Conservation (phyloP, 2,888 invertebrate genomes). For the Incurvaria masculella region DNA sequence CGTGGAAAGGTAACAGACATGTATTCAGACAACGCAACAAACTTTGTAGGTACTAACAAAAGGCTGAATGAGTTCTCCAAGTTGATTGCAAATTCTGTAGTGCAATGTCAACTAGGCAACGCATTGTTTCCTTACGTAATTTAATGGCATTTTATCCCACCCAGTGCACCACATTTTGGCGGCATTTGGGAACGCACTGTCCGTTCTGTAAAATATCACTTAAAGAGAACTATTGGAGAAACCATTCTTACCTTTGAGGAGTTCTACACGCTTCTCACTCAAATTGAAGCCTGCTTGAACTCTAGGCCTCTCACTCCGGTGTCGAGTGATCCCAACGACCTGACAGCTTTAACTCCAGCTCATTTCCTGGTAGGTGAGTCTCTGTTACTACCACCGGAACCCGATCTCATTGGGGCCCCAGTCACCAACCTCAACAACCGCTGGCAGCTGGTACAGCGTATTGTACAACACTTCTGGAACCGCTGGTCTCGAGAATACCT, state of each 20-base stretch:
- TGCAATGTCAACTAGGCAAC: too few species aligned
- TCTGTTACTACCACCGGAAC: conserved; percentile 9
- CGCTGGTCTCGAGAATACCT: conserved; percentile 19
- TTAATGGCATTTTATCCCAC: conserved; percentile 14
- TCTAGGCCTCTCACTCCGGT: conserved; percentile 16
- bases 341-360: conserved; percentile 17
- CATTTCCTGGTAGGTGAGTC: conserved; percentile 17
- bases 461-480: conserved; percentile 17
- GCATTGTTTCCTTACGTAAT: neutral
- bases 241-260: conserved; percentile 19
- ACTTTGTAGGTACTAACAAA: too few species aligned
- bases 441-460: conserved; percentile 19
- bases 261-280: conserved; percentile 15
- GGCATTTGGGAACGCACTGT: conserved; percentile 16
- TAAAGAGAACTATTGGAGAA: conserved; percentile 16
- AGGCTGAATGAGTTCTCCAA: too few species aligned
- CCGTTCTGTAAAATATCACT: conserved; percentile 14
- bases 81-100: too few species aligned
- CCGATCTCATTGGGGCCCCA: too few species aligned
- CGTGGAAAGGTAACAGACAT: too few species aligned
- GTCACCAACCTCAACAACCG: conserved; percentile 6
- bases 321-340: conserved; percentile 16
- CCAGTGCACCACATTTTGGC: conserved; percentile 14
- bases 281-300: conserved; percentile 18
- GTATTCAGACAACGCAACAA: too few species aligned